A percentile compares a stretch with the other conserved stretches of the same genome.
phyloP scores from a whole-genome alignment of 2,888 invertebrate species.

The Acrocera orbiculus region DNA sequence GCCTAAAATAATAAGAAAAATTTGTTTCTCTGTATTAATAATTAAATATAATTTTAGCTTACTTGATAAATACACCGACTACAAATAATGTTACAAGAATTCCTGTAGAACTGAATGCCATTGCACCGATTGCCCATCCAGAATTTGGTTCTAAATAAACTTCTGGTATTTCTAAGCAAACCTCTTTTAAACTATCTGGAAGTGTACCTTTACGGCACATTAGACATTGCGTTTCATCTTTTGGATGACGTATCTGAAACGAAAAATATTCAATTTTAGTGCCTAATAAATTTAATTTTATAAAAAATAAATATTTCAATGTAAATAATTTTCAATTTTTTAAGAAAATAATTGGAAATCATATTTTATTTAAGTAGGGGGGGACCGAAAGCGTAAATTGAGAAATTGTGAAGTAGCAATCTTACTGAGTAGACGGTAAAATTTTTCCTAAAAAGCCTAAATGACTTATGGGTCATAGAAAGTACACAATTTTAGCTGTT shows the following conservation, averaged over 20 bases:
- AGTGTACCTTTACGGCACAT: constrained; percentile 69
- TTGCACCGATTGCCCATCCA: constrained; percentile 84
- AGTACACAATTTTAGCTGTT: too few species aligned
- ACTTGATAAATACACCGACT: constrained; percentile 56
- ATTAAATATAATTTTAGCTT: constrained; percentile 14
- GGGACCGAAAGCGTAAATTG: too few species aligned
- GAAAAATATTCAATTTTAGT: not conserved
- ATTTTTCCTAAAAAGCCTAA: too few species aligned
- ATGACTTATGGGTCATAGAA: too few species aligned
- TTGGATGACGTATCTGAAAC: constrained; percentile 56
- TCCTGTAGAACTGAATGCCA: constrained; percentile 74
- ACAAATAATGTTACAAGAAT: constrained; percentile 66
- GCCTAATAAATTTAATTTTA: too few species aligned
- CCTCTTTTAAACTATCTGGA: constrained; percentile 56
- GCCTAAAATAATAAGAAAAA: constrained; percentile 24
- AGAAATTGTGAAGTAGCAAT: too few species aligned
- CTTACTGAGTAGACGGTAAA: too few species aligned
- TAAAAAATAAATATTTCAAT: too few species aligned
- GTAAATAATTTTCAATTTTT: too few species aligned
- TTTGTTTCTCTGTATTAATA: not conserved
- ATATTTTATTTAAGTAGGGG: too few species aligned
- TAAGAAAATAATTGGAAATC: too few species aligned
- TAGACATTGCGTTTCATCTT: constrained; percentile 67
- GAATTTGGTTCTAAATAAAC: constrained; percentile 66
- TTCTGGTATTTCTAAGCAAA: constrained; percentile 62